phyloP scores from a whole-genome alignment of 2,888 invertebrate species.

The Steinernema scapterisci region DNA sequence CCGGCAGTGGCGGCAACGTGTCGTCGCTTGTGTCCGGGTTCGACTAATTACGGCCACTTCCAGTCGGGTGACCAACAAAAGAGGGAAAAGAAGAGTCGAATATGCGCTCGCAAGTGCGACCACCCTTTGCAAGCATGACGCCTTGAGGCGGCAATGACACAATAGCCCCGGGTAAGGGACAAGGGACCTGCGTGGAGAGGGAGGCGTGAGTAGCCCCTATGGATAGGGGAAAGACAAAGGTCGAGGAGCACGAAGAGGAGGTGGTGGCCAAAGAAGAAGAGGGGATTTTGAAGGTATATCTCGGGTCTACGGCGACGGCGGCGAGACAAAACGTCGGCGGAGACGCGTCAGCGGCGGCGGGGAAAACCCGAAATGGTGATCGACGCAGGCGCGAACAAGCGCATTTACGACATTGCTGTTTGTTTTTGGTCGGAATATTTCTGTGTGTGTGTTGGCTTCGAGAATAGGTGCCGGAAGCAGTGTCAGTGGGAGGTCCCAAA shows the following conservation, averaged over 20 bases:
- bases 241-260: background rate
- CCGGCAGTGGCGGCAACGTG: background rate
- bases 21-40: background rate
- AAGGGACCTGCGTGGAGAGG: background rate
- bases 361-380: background rate
- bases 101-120: conserved; percentile 6
- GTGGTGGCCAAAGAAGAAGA: background rate
- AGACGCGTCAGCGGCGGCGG: background rate
- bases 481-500: conserved; percentile 24
- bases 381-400: background rate
- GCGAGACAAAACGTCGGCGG: background rate
- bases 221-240: background rate
- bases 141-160: background rate
- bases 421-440: conserved; percentile 27
- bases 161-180: background rate
- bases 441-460: background rate
- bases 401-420: conserved; percentile 28
- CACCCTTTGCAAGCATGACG: conserved; percentile 28
- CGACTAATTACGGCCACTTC: conserved; percentile 25
- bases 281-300: too few species aligned
- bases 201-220: too few species aligned
- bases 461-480: conserved; percentile 21
- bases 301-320: background rate
- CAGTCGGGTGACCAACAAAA: conserved; percentile 16
- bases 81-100: conserved; percentile 10